Conservation (phyloP, 2,113 vertebrate genomes). For the Prochilodus magdalenae region DNA sequence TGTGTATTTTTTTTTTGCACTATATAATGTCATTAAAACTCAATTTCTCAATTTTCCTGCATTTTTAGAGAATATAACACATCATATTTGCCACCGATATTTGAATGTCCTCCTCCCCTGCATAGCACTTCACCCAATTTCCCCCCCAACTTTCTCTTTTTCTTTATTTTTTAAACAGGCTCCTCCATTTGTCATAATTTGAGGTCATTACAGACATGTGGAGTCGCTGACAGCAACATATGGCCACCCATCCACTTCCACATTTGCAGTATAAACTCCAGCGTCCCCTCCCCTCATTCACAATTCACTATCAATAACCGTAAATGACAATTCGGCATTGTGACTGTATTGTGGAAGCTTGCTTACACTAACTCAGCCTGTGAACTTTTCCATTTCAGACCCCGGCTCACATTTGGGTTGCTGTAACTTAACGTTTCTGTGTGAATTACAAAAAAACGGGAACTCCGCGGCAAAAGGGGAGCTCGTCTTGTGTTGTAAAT, state of each 20-base stretch:
- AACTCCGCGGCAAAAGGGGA: slow-evolving; percentile 9
- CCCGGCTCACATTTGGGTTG: not conserved
- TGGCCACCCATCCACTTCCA: slow-evolving; percentile 12
- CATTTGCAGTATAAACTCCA: slow-evolving; percentile 29
- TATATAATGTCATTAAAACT: too few relatives aligned
- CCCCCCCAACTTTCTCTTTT: not conserved
- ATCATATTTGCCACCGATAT: too few relatives aligned
- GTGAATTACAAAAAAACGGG: not conserved
- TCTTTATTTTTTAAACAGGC: slow-evolving; percentile 5
- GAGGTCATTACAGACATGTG: not conserved
- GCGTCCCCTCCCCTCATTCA: not conserved
- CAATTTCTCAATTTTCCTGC: too few relatives aligned
- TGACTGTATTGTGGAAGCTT: not conserved
- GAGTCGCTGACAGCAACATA: slow-evolving; percentile 18
- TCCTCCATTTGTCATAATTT: not conserved
- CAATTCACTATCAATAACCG: slow-evolving; percentile 8
- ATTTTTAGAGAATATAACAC: too few relatives aligned
- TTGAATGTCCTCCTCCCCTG: too few relatives aligned
- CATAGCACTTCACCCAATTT: not conserved
- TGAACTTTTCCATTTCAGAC: not conserved
- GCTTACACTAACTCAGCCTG: not conserved
- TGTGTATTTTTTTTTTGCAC: too few relatives aligned
- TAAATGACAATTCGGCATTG: not conserved
- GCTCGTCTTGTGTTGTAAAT: slow-evolving; percentile 78
- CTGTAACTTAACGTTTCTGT: not conserved